Conservation (phyloP, 2,797 vertebrate species). For the Myotis vivesi region DNA sequence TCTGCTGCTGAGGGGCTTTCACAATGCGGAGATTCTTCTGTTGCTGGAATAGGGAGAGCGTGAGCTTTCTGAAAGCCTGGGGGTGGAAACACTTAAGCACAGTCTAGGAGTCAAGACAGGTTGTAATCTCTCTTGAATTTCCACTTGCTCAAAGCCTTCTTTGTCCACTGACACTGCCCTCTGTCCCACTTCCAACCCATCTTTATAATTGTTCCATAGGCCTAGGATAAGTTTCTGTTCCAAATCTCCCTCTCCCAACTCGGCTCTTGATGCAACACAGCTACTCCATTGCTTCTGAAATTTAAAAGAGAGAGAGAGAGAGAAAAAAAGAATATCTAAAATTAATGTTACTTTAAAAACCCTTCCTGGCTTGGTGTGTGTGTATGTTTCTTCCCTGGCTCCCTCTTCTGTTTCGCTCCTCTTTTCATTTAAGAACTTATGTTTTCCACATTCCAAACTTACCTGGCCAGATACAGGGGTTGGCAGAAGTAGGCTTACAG, state of each 20-base stretch:
- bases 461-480: neutral
- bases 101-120: neutral
- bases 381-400: neutral
- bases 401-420: neutral
- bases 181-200: neutral
- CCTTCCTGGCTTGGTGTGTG: neutral
- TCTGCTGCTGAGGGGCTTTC: neutral
- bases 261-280: neutral
- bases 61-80: neutral
- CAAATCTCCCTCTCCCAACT: neutral
- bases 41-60: neutral
- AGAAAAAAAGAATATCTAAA: neutral
- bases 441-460: neutral
- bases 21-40: neutral
- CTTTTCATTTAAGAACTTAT: neutral
- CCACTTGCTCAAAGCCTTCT: slow-evolving; percentile 53
- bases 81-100: slow-evolving; percentile 3
- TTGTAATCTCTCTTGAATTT: slow-evolving; percentile 46
- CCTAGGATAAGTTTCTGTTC: slow-evolving; percentile 14
- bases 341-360: neutral
- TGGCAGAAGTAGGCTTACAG: neutral
- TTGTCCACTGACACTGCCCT: neutral
- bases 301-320: neutral
- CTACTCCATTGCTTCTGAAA: neutral
- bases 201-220: neutral